These are phyloP conservation scores for Phyllopteryx taeniolatus DNA, from an alignment of 2,113 vertebrate species.

Conservation along the genomic window DNA sequence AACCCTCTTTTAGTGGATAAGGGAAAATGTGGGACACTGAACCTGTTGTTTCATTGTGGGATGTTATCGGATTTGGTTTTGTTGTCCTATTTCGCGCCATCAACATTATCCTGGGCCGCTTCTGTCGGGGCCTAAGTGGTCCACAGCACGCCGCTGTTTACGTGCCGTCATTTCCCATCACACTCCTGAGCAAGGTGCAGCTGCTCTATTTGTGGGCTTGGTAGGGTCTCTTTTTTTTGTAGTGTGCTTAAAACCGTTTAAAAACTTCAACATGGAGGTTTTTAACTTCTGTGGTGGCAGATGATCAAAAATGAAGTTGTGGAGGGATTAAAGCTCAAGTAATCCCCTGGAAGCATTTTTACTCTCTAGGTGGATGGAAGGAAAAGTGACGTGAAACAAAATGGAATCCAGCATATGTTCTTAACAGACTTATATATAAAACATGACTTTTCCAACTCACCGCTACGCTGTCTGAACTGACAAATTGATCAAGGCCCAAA, in stretches of 20 bases:
- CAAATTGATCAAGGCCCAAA: neutral
- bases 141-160: constrained; percentile 37
- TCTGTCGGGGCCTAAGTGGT: constrained; percentile 40
- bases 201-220: constrained; percentile 27
- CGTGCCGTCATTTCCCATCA: neutral
- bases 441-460: neutral
- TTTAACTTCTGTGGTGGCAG: neutral
- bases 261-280: neutral
- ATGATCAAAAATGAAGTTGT: neutral
- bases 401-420: constrained; percentile 4
- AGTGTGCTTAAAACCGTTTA: neutral
- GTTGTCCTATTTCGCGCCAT: constrained; percentile 55
- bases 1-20: constrained; percentile 25
- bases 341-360: neutral
- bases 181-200: constrained; percentile 10
- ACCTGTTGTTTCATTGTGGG: constrained; percentile 57
- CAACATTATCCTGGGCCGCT: constrained; percentile 50
- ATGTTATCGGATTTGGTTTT: constrained; percentile 39
- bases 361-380: neutral
- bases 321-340: neutral
- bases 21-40: constrained; percentile 57
- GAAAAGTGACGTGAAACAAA: neutral
- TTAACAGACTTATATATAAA: constrained; percentile 3
- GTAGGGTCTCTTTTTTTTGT: neutral
- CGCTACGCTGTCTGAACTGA: neutral